phyloP scores from a whole-genome alignment of 2,888 invertebrate genomes.

The Acanthopleura granulata region DNA sequence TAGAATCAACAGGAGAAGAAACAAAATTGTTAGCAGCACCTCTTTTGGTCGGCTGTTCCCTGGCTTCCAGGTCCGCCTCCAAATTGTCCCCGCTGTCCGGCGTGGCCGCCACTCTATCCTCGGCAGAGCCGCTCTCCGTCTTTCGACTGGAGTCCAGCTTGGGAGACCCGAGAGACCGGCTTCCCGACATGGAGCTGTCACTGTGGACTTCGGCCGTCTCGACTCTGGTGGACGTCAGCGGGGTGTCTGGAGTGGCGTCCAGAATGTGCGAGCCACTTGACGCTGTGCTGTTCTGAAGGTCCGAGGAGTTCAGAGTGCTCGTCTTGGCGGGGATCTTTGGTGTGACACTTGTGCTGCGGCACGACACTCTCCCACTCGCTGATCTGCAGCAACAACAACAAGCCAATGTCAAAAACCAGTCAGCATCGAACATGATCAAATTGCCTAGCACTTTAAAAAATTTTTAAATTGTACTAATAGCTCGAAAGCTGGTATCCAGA shows the following conservation, averaged over 20 bases:
- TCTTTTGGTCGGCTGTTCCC: conserved; percentile 31
- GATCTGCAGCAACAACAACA: conserved; percentile 45
- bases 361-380: conserved; percentile 66
- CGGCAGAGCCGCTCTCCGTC: conserved; percentile 15
- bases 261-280: conserved; percentile 67
- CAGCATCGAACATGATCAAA: too few species aligned
- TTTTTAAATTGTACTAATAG: too few species aligned
- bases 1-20: conserved; percentile 4
- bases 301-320: conserved; percentile 64
- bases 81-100: conserved; percentile 30
- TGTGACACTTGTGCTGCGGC: conserved; percentile 66
- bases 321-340: conserved; percentile 62
- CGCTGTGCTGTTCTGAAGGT: conserved; percentile 59
- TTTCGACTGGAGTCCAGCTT: conserved; percentile 40
- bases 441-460: too few species aligned
- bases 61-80: conserved; percentile 29
- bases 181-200: conserved; percentile 63
- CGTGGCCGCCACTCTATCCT: conserved; percentile 29
- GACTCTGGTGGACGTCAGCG: conserved; percentile 40
- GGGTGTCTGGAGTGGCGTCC: conserved; percentile 39
- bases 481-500: too few species aligned
- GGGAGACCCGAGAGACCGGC: conserved; percentile 60
- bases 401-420: too few species aligned
- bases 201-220: conserved; percentile 60
- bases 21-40: conserved; percentile 37